phyloP scores from a whole-genome alignment of 2,113 vertebrate species.

The Anthoscopus minutus region DNA sequence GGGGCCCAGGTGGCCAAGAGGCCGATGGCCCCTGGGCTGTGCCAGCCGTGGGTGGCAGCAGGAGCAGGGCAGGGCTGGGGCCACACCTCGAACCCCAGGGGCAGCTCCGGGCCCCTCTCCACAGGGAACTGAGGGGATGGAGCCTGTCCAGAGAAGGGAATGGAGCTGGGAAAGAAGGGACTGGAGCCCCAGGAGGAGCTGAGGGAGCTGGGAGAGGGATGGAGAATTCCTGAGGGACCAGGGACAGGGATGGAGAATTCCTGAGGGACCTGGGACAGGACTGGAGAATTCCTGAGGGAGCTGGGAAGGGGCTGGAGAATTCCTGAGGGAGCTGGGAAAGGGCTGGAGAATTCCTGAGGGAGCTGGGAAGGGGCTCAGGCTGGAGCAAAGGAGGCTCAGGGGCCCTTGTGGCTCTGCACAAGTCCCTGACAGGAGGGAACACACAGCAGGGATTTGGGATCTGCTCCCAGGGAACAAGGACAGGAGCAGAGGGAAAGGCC shows the following conservation, averaged over 20 bases:
- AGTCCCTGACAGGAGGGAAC: background rate
- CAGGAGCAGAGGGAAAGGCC: background rate
- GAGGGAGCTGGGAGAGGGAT: too few species aligned
- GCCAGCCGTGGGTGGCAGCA: too few species aligned
- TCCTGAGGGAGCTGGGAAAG: background rate
- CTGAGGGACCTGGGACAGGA: too few species aligned
- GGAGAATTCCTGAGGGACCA: too few species aligned
- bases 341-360: background rate
- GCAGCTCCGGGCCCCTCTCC: fast-evolving
- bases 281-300: too few species aligned
- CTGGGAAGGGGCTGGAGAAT: background rate
- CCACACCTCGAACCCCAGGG: fast-evolving
- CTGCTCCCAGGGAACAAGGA: background rate
- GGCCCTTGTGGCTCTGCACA: background rate
- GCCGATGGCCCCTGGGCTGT: too few species aligned
- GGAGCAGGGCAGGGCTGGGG: background rate
- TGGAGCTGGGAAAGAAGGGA: fast-evolving
- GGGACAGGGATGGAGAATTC: background rate
- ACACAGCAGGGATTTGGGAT: fast-evolving
- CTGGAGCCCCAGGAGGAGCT: too few species aligned
- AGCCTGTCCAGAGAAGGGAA: fast-evolving
- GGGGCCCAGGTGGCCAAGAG: background rate
- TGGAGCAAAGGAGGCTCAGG: background rate
- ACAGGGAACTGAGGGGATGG: fast-evolving
- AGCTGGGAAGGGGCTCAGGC: background rate